phyloP scores from a whole-genome alignment of 1,140 invertebrate species.

The Hyposmocoma kahamanoa region DNA sequence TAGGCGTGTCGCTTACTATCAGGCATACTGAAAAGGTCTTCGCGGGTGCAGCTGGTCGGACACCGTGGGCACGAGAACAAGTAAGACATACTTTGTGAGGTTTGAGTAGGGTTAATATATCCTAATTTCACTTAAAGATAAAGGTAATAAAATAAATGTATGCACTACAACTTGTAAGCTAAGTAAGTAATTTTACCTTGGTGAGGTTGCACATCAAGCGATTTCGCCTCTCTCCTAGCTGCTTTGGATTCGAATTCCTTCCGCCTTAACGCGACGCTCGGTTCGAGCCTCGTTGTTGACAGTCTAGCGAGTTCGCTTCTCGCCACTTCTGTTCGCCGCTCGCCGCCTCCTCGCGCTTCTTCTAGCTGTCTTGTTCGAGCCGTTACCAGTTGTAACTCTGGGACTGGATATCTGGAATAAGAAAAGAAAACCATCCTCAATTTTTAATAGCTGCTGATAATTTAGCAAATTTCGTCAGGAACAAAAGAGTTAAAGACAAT shows the following conservation, averaged over 20 bases:
- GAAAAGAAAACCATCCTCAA: slow-evolving; percentile 2
- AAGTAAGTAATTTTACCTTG: slow-evolving; percentile 34
- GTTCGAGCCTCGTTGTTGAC: slow-evolving; percentile 79
- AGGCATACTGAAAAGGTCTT: too few species aligned
- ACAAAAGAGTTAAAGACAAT: too few species aligned
- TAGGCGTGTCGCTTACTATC: too few species aligned
- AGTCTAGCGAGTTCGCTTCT: slow-evolving; percentile 83
- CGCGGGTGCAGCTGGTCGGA: too few species aligned
- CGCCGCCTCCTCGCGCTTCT: slow-evolving; percentile 71
- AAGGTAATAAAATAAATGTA: too few species aligned
- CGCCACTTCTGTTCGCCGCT: slow-evolving; percentile 79
- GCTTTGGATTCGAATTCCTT: slow-evolving; percentile 82
- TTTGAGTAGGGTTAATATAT: too few species aligned
- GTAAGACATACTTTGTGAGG: too few species aligned
- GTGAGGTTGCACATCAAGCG: slow-evolving; percentile 63
- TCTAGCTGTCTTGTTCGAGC: slow-evolving; percentile 84
- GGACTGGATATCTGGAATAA: slow-evolving; percentile 70
- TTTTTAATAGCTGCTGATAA: too few species aligned
- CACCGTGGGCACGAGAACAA: too few species aligned
- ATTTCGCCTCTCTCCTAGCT: slow-evolving; percentile 52
- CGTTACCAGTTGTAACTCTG: slow-evolving; percentile 79
- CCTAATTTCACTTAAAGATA: too few species aligned
- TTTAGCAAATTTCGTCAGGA: too few species aligned
- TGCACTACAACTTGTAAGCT: neutral
- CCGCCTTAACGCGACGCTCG: slow-evolving; percentile 82